Percentiles rank a stretch among this genome's conserved stretches.
Conservation (phyloP, 2,113 vertebrate genomes). For the Eolophus roseicapilla region DNA sequence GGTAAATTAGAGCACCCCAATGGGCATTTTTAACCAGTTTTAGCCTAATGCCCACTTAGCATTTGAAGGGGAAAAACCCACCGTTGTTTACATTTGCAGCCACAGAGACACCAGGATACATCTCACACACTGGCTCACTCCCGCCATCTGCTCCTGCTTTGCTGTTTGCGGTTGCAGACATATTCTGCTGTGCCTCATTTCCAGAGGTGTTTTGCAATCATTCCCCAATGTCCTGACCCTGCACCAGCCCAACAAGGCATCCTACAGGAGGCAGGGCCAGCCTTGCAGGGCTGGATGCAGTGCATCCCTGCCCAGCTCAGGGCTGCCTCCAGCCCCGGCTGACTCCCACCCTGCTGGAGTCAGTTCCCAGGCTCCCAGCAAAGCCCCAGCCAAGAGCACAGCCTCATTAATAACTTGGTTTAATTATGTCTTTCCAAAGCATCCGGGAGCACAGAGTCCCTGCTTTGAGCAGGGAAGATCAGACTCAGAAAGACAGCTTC, state of each 20-base stretch:
- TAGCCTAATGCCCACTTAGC: background rate
- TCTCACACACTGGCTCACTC: background rate
- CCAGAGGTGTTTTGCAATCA: background rate
- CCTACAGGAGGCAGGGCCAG: background rate
- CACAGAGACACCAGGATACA: background rate
- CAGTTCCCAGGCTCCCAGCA: background rate
- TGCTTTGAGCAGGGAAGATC: background rate
- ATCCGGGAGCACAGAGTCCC: background rate
- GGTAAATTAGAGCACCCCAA: background rate
- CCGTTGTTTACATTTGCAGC: fast-evolving
- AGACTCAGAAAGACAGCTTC: fast-evolving
- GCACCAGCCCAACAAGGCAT: background rate
- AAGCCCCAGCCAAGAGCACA: background rate
- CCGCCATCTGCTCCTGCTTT: background rate
- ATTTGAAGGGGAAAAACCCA: background rate
- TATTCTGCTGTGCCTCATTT: background rate
- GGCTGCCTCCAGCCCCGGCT: background rate
- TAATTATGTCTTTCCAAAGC: background rate
- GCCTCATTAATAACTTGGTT: background rate
- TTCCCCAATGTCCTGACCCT: background rate
- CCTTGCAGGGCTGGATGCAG: background rate
- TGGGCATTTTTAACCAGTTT: background rate
- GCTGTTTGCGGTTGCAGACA: fast-evolving
- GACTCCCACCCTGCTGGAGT: fast-evolving
- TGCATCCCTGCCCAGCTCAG: fast-evolving